phyloP scores from a whole-genome alignment of 1,140 invertebrate species.

The Trachymyrmex cornetzi region DNA sequence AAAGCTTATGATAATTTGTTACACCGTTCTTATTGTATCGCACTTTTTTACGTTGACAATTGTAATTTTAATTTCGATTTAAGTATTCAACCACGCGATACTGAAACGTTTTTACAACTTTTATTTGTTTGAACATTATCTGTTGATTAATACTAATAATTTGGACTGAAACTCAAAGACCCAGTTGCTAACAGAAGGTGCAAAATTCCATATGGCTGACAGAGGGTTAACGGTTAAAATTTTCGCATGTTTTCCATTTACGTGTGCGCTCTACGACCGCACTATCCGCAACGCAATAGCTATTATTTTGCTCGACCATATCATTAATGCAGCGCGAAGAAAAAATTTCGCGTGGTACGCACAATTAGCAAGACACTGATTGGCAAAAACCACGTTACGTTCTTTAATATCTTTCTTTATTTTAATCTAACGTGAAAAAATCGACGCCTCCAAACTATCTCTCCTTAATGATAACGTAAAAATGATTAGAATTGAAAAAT shows the following conservation, averaged over 20 bases:
- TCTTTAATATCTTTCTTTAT: background rate
- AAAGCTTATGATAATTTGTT: too few species aligned
- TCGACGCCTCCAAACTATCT: background rate
- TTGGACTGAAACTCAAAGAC: too few species aligned
- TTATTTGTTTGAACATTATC: too few species aligned
- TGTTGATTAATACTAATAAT: too few species aligned
- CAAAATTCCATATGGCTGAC: too few species aligned
- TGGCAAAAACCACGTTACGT: background rate
- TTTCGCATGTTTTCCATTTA: conserved; percentile 30
- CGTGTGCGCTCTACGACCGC: background rate
- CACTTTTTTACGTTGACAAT: too few species aligned
- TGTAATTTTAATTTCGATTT: too few species aligned
- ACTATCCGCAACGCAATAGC: background rate
- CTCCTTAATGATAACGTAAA: background rate
- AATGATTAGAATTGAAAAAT: background rate
- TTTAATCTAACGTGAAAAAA: background rate
- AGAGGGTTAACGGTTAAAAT: background rate
- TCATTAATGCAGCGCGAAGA: conserved; percentile 32
- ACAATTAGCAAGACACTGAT: background rate
- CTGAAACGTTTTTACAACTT: too few species aligned
- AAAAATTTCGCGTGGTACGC: background rate
- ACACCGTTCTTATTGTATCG: too few species aligned
- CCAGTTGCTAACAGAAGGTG: too few species aligned
- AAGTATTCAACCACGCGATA: too few species aligned
- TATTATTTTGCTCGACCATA: conserved; percentile 27